Evolutionary conservation across 2,797 vertebrate species (phyloP).

Genomic region (Tenualosa thibaudeaui): DNA sequence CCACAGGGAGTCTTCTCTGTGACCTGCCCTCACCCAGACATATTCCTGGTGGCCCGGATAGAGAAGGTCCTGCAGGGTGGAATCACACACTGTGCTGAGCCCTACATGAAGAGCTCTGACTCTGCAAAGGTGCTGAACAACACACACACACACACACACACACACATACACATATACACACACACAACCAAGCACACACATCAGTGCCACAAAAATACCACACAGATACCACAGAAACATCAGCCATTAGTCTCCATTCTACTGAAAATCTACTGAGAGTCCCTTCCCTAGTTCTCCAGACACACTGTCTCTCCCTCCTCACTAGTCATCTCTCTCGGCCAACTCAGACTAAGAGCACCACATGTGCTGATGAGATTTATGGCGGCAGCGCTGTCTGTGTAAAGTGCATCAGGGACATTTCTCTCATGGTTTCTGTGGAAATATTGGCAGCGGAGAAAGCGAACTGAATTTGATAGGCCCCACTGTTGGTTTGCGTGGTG

Average conservation of each 20-base stretch:
- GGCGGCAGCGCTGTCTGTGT: constrained; percentile 15
- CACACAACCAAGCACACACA: background rate
- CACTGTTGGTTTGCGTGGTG: constrained; percentile 21
- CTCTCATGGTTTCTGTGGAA: constrained; percentile 33
- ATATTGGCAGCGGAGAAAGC: constrained; percentile 38
- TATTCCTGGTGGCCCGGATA: constrained; percentile 95
- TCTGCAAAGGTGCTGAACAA: constrained; percentile 87
- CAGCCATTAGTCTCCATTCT: background rate
- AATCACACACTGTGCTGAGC: constrained; percentile 93
- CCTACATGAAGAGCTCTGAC: constrained; percentile 97
- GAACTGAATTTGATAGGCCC: constrained; percentile 13
- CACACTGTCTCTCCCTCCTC: background rate
- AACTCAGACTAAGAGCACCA: background rate
- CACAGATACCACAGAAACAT: background rate
- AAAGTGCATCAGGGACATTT: background rate
- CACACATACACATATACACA: background rate
- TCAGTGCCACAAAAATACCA: background rate
- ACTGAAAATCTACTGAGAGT: background rate
- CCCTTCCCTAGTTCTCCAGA: background rate
- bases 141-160: background rate
- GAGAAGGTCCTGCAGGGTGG: constrained; percentile 97
- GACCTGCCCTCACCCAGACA: constrained; percentile 92
- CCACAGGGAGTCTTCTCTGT: constrained; percentile 93
- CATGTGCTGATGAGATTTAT: constrained; percentile 3
- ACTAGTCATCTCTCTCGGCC: background rate